Percentiles rank a stretch among this genome's conserved stretches.
phyloP scores from a whole-genome alignment of 2,888 invertebrate genomes.

The Lycaena phlaeas region DNA sequence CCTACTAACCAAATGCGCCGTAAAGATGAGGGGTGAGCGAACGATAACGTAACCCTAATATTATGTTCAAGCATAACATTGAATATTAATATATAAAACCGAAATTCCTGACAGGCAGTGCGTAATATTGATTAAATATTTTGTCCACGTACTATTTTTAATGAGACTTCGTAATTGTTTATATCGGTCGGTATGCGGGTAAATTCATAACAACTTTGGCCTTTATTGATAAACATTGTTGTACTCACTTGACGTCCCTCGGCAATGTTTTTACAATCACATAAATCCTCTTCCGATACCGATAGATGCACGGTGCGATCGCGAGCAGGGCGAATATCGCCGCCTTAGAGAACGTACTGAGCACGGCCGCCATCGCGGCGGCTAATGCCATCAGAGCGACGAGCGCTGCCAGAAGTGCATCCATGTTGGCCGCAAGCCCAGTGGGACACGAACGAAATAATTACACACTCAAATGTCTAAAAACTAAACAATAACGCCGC shows the following conservation, averaged over 20 bases:
- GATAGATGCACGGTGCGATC: slow-evolving; percentile 67
- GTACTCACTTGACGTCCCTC: slow-evolving; percentile 77
- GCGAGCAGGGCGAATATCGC: slow-evolving; percentile 79
- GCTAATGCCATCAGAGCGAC: slow-evolving; percentile 68
- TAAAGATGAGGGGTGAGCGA: not conserved
- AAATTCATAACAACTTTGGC: not conserved
- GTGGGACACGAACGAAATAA: slow-evolving; percentile 41
- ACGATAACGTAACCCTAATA: slow-evolving; percentile 1
- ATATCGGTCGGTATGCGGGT: too few species aligned
- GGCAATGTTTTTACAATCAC: slow-evolving; percentile 77
- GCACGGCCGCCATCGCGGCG: slow-evolving; percentile 71
- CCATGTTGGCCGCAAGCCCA: slow-evolving; percentile 66
- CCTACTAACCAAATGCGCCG: not conserved
- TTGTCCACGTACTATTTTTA: not conserved
- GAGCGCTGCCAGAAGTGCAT: slow-evolving; percentile 66
- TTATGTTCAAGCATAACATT: not conserved
- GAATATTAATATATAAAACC: not conserved
- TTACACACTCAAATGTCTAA: slow-evolving; percentile 30
- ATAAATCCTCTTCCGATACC: slow-evolving; percentile 72
- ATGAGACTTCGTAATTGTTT: not conserved
- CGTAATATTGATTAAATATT: not conserved
- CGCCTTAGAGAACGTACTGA: slow-evolving; percentile 77
- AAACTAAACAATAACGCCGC: slow-evolving; percentile 22
- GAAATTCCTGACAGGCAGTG: not conserved
- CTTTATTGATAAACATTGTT: slow-evolving; percentile 5